These are phyloP conservation scores for Ochropacha duplaris DNA, from an alignment of 2,888 invertebrate genomes.

Conservation along the genomic window DNA sequence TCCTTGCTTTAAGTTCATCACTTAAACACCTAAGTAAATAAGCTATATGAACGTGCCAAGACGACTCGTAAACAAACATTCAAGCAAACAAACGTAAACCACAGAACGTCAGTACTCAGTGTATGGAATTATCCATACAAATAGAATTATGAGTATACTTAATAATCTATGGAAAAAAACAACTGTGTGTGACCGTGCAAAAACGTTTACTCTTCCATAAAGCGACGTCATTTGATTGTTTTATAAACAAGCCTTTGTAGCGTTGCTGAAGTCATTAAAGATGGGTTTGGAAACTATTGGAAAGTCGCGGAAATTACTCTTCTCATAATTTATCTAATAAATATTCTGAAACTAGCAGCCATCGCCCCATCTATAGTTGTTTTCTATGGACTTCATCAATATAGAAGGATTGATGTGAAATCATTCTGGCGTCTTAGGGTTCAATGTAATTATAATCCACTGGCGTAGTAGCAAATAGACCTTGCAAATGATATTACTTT, in stretches of 20 bases:
- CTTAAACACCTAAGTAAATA: constrained; percentile 18
- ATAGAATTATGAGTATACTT: constrained; percentile 27
- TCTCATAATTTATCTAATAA: too few relatives aligned
- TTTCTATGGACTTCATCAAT: too few relatives aligned
- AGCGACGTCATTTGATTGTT: neutral
- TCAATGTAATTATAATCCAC: too few relatives aligned
- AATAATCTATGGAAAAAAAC: constrained; percentile 10
- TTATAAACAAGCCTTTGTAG: neutral
- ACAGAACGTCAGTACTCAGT: constrained; percentile 40
- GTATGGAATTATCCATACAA: constrained; percentile 37
- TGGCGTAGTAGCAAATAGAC: too few relatives aligned
- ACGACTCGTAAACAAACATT: constrained; percentile 53
- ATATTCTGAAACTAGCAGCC: too few relatives aligned
- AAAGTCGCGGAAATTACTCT: neutral
- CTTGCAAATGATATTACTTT: too few relatives aligned
- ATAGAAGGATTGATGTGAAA: too few relatives aligned
- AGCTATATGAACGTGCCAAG: constrained; percentile 28
- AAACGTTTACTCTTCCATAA: neutral
- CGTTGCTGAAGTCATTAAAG: neutral
- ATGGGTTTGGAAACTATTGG: neutral
- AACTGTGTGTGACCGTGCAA: neutral
- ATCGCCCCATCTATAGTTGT: too few relatives aligned
- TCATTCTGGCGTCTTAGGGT: too few relatives aligned
- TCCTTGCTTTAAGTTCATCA: constrained; percentile 2
- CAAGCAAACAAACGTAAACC: constrained; percentile 50